Evolutionary conservation across 2,888 invertebrate genomes (phyloP).

Genomic region (Urechis unicinctus): DNA sequence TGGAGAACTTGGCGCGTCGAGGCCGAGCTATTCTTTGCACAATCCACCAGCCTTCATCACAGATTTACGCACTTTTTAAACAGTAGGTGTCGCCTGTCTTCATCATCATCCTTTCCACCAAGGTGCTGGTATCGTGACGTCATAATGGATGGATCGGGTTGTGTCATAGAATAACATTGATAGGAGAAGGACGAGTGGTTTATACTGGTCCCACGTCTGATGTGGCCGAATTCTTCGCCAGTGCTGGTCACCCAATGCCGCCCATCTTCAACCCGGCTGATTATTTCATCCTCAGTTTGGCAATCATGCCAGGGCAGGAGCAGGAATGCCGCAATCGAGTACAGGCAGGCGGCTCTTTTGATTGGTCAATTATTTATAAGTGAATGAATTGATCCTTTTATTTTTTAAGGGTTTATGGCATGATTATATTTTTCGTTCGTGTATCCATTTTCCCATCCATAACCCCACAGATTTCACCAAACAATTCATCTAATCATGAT

Average conservation of each 20-base stretch:
- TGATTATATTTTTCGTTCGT: no score
- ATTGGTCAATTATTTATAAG: no score
- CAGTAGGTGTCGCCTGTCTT: constrained; percentile 47
- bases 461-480: no score
- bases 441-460: no score
- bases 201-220: constrained; percentile 65
- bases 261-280: constrained; percentile 56
- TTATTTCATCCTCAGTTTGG: constrained; percentile 82
- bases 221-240: constrained; percentile 48
- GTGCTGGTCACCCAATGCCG: constrained; percentile 29
- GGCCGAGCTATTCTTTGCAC: no score
- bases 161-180: constrained; percentile 57
- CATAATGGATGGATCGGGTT: no score
- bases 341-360: not conserved
- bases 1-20: constrained; percentile 55
- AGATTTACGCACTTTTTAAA: constrained; percentile 81
- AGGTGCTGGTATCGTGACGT: constrained; percentile 16
- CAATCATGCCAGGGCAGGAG: constrained; percentile 78
- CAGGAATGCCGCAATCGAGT: constrained; percentile 60
- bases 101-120: no score
- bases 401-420: no score
- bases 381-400: no score
- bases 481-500: no score
- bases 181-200: constrained; percentile 87
- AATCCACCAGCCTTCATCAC: constrained; percentile 83